Conservation (phyloP, 2,113 vertebrate genomes). For the Colaptes auratus region DNA sequence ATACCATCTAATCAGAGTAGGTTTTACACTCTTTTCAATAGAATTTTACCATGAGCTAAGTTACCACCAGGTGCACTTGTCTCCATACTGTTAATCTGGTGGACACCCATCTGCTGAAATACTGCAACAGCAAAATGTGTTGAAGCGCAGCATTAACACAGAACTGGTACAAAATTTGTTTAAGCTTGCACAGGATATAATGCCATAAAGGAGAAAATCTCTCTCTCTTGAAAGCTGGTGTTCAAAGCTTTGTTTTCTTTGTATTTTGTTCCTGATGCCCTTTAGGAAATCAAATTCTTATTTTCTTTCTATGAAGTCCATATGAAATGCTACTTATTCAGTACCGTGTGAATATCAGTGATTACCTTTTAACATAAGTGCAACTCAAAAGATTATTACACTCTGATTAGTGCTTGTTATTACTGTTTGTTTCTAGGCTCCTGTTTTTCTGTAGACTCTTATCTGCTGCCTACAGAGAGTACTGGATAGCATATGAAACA, state of each 20-base stretch:
- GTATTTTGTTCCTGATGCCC: neutral
- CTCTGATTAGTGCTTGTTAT: conserved; percentile 58
- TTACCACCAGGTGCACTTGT: neutral
- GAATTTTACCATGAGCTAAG: neutral
- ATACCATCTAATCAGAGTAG: neutral
- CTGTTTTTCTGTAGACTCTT: conserved; percentile 51
- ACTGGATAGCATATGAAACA: conserved; percentile 3
- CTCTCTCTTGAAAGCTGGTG: neutral
- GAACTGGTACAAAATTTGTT: neutral
- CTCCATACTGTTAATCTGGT: neutral
- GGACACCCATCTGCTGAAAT: neutral
- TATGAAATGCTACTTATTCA: conserved; percentile 55
- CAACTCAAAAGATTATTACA: conserved; percentile 59
- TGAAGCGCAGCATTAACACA: neutral
- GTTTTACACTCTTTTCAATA: neutral
- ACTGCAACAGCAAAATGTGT: neutral
- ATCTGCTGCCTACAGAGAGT: conserved; percentile 57
- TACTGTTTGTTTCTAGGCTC: conserved; percentile 64
- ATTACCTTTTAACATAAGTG: conserved; percentile 63
- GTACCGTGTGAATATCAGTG: conserved; percentile 30
- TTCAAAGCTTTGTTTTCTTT: neutral
- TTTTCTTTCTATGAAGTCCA: conserved; percentile 31
- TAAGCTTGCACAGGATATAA: neutral
- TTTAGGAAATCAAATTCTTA: neutral
- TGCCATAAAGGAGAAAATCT: neutral